Percentiles rank a stretch among this genome's conserved stretches.
phyloP scores from a whole-genome alignment of 2,113 vertebrate genomes.

The Pteropus alecto region DNA sequence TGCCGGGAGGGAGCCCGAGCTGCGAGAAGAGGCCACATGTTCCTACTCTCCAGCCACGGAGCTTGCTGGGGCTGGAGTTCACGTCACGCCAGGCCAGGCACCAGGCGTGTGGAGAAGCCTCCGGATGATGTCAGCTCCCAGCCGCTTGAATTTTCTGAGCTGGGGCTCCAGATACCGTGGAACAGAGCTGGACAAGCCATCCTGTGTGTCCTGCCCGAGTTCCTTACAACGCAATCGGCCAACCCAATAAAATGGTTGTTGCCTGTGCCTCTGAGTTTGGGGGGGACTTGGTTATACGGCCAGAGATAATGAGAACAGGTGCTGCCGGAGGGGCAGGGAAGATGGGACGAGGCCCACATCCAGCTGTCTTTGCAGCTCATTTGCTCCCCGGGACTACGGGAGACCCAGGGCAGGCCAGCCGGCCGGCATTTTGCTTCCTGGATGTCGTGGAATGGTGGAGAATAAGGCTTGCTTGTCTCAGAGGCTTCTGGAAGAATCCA shows the following conservation, averaged over 20 bases:
- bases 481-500: neutral
- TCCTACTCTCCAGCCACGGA: neutral
- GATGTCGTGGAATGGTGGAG: too few species aligned
- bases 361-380: neutral
- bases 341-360: fast-evolving
- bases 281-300: fast-evolving
- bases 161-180: fast-evolving
- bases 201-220: fast-evolving
- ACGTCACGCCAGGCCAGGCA: neutral
- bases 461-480: neutral
- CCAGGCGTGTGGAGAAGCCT: neutral
- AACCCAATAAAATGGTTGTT: neutral
- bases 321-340: too few species aligned
- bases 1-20: neutral
- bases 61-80: neutral
- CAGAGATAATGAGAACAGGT: neutral
- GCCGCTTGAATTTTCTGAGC: neutral
- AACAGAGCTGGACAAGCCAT: neutral
- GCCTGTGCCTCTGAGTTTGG: fast-evolving
- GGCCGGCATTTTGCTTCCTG: too few species aligned
- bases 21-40: fast-evolving
- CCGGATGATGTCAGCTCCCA: too few species aligned
- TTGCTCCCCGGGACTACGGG: fast-evolving
- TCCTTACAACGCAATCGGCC: fast-evolving
- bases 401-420: neutral